Evolutionary conservation across 2,888 invertebrate genomes (phyloP).

Genomic region (Lumbricus terrestris): DNA sequence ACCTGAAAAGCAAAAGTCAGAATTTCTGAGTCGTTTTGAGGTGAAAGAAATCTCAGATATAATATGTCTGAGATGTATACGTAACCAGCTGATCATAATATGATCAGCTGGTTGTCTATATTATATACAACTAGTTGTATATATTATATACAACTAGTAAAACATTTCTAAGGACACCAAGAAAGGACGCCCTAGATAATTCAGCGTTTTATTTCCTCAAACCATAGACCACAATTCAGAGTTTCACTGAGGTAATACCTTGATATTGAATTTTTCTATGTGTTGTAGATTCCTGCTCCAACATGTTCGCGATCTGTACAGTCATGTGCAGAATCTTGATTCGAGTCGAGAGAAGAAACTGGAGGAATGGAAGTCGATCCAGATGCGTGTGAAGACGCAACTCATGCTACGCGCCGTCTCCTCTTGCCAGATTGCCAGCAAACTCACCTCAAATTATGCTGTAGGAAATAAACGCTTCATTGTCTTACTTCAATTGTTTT

Average conservation of each 20-base stretch:
- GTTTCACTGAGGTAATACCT: neutral
- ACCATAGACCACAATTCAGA: neutral
- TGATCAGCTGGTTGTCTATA: no score
- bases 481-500: neutral
- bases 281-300: constrained; percentile 51
- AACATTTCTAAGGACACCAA: no score
- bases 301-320: constrained; percentile 51
- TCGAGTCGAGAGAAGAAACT: constrained; percentile 37
- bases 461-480: constrained; percentile 43
- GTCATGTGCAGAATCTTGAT: constrained; percentile 42
- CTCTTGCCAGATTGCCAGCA: constrained; percentile 61
- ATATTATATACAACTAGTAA: no score
- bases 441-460: constrained; percentile 58
- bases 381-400: constrained; percentile 50
- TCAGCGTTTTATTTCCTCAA: no score
- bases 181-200: no score
- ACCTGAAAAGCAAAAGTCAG: no score
- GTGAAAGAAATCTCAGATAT: no score
- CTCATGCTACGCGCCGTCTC: constrained; percentile 56
- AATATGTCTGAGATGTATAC: no score
- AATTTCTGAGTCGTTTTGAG: no score
- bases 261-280: neutral
- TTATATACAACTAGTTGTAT: no score
- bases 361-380: constrained; percentile 46
- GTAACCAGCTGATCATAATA: no score